These are phyloP conservation scores for Rachycentron canadum DNA, from an alignment of 2,797 vertebrate genomes.

Conservation along the genomic window DNA sequence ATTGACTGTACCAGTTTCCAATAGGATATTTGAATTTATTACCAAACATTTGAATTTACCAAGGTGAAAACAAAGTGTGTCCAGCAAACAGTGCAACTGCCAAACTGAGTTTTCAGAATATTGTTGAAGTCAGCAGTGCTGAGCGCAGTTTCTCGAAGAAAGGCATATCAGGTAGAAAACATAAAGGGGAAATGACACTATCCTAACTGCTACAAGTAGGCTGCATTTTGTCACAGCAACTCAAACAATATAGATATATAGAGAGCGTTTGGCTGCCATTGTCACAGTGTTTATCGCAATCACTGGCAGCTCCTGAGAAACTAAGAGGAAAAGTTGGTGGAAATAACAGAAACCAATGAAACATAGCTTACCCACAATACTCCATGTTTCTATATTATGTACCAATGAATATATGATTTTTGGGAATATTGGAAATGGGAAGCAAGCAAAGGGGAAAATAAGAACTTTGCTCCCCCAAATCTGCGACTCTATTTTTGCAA, in stretches of 20 bases:
- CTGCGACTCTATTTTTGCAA: not conserved
- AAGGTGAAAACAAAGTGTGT: conserved; percentile 8
- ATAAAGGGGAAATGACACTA: not conserved
- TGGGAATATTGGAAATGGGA: not conserved
- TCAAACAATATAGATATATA: not conserved
- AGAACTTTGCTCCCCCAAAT: not conserved
- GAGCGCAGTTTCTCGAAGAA: conserved; percentile 17
- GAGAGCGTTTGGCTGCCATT: not conserved
- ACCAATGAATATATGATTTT: not conserved
- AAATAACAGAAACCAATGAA: not conserved
- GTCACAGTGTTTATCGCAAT: not conserved
- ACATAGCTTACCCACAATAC: not conserved
- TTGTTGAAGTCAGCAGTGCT: conserved; percentile 23
- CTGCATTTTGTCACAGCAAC: conserved; percentile 26
- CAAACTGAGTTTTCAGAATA: conserved; percentile 5
- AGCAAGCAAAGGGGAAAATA: not conserved
- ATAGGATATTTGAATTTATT: not conserved
- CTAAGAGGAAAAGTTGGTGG: not conserved
- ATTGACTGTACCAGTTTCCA: not conserved
- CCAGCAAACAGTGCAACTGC: conserved; percentile 3
- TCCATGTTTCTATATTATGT: not conserved
- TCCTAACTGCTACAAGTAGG: not conserved
- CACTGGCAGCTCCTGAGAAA: not conserved
- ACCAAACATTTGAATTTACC: conserved; percentile 3
- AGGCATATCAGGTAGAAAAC: conserved; percentile 12